phyloP scores from a whole-genome alignment of 2,797 vertebrate genomes.

The Melanotaenia pygmaea region DNA sequence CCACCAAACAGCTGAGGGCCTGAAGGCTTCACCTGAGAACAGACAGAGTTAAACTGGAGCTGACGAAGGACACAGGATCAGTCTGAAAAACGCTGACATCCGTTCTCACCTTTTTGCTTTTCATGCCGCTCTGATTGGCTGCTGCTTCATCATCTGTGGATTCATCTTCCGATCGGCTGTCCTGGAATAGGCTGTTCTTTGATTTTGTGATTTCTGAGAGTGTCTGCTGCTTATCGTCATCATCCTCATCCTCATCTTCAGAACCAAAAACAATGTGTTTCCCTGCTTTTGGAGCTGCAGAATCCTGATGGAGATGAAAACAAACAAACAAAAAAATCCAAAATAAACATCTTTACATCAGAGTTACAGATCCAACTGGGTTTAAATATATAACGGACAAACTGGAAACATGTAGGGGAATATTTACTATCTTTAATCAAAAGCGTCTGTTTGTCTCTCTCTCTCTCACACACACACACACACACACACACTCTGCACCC shows the following conservation, averaged over 20 bases:
- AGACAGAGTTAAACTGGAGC: conserved; percentile 10
- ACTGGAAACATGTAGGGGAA: too few species aligned
- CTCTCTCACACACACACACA: neutral
- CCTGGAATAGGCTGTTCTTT: conserved; percentile 51
- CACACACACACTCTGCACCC: conserved; percentile 46
- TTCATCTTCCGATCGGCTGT: conserved; percentile 59
- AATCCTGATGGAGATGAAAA: conserved; percentile 77
- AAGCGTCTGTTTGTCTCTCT: too few species aligned
- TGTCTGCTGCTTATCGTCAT: conserved; percentile 13
- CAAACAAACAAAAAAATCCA: neutral
- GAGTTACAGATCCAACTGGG: neutral
- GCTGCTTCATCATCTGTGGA: conserved; percentile 16
- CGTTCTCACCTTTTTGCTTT: conserved; percentile 52
- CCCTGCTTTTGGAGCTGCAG: conserved; percentile 69
- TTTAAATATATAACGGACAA: neutral
- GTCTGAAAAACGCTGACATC: neutral
- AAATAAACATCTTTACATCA: neutral
- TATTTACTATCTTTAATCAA: too few species aligned
- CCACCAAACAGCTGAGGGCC: conserved; percentile 85
- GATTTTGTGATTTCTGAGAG: neutral
- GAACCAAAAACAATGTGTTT: conserved; percentile 91
- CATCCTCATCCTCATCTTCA: conserved; percentile 80
- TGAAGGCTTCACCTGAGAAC: conserved; percentile 11
- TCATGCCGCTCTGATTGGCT: conserved; percentile 18
- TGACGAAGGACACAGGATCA: neutral